phyloP scores from a whole-genome alignment of 2,797 vertebrate species.

The Pygocentrus nattereri region DNA sequence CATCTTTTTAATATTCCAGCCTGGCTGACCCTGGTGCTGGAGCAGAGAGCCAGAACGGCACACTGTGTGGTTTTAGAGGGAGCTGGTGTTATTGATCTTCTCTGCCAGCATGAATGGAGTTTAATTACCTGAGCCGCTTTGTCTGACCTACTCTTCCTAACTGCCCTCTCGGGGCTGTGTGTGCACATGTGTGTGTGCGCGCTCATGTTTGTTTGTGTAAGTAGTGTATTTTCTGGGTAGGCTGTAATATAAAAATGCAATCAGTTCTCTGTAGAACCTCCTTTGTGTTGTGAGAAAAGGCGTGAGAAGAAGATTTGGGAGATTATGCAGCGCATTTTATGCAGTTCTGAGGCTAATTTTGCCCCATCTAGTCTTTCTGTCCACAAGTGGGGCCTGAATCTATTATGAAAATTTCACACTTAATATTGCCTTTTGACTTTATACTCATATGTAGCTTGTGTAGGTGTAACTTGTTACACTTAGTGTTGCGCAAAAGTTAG shows the following conservation, averaged over 20 bases:
- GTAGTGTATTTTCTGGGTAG: constrained; percentile 27
- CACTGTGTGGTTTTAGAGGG: constrained; percentile 48
- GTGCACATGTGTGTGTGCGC: constrained; percentile 22
- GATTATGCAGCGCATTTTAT: constrained; percentile 20
- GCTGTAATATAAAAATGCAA: constrained; percentile 45
- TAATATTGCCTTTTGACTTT: not conserved
- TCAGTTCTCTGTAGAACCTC: constrained; percentile 36
- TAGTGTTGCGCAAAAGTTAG: too few relatives aligned
- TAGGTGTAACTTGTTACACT: not conserved
- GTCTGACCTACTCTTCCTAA: constrained; percentile 58
- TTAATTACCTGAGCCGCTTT: constrained; percentile 65
- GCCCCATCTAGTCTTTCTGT: constrained; percentile 16
- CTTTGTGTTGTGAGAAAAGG: constrained; percentile 32
- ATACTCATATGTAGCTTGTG: not conserved
- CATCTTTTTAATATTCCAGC: constrained; percentile 51
- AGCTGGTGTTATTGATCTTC: constrained; percentile 63
- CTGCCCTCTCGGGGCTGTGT: constrained; percentile 53
- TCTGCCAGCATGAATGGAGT: constrained; percentile 62
- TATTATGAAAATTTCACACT: constrained; percentile 9
- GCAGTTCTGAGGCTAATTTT: constrained; percentile 27
- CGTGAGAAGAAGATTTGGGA: constrained; percentile 39
- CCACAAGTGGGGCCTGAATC: not conserved
- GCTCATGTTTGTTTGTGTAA: constrained; percentile 27
- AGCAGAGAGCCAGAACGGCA: constrained; percentile 27
- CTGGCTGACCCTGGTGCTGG: constrained; percentile 29